phyloP scores from a whole-genome alignment of 2,888 invertebrate genomes.

The Bombylius major region DNA sequence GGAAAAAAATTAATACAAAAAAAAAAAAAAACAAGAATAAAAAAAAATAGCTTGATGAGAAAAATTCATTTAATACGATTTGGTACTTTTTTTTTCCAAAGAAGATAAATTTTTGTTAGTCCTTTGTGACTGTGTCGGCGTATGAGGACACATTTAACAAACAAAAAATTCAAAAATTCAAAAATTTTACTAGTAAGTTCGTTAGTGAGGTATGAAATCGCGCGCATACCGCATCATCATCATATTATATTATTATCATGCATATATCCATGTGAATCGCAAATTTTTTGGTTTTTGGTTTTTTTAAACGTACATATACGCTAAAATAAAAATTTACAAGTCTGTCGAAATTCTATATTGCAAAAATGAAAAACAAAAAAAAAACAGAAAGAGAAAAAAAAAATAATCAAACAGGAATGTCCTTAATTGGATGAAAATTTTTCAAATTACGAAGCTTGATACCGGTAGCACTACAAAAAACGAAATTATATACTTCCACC shows the following conservation, averaged over 20 bases:
- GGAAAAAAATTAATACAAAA: conserved; percentile 1
- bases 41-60: neutral
- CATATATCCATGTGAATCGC: no score
- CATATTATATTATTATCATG: neutral
- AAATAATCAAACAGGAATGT: neutral
- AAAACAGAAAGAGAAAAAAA: no score
- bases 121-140: no score
- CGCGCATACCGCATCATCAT: neutral
- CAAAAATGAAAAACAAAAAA: no score
- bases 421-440: conserved; percentile 38
- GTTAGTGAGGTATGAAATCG: conserved; percentile 6
- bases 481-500: neutral
- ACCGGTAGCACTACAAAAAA: conserved; percentile 4
- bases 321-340: no score
- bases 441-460: conserved; percentile 30
- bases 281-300: no score
- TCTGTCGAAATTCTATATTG: no score
- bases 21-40: conserved; percentile 1
- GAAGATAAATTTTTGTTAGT: neutral
- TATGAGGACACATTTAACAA: neutral
- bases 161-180: neutral
- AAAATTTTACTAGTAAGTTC: conserved; percentile 1
- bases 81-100: neutral
- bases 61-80: conserved; percentile 5
- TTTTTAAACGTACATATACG: no score